Percentiles rank a stretch among this genome's conserved stretches.
phyloP scores from a whole-genome alignment of 2,888 invertebrate species.

The Drosophila incognita region DNA sequence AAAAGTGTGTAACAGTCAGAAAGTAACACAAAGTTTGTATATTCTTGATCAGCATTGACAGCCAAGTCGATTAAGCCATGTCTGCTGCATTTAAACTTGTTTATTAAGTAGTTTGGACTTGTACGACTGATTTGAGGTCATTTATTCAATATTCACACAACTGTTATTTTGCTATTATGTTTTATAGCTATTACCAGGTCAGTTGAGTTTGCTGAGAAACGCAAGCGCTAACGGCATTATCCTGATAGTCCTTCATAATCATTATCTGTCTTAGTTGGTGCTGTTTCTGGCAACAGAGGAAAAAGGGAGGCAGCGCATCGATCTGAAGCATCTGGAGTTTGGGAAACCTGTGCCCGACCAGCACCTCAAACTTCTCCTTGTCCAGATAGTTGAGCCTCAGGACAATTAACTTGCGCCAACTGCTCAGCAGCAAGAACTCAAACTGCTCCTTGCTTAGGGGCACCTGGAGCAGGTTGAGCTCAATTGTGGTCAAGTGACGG shows the following conservation, averaged over 20 bases:
- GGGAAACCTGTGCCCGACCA: constrained; percentile 51
- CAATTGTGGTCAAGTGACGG: constrained; percentile 39
- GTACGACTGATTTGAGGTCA: not conserved
- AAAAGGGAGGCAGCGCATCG: constrained; percentile 65
- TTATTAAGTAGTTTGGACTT: not conserved
- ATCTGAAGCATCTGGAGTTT: constrained; percentile 56
- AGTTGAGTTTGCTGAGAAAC: constrained; percentile 7
- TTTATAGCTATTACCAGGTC: constrained; percentile 13
- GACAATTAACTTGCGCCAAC: constrained; percentile 24
- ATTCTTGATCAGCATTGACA: not conserved
- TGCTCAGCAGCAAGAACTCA: constrained; percentile 35
- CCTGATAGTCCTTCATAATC: not conserved
- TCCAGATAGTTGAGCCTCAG: constrained; percentile 49
- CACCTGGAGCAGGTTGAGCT: constrained; percentile 58
- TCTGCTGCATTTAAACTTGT: not conserved
- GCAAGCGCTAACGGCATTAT: constrained; percentile 3
- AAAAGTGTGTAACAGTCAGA: not conserved
- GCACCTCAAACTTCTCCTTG: constrained; percentile 47
- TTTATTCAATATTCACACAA: not conserved
- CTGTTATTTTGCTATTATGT: not conserved
- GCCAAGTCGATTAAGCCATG: not conserved
- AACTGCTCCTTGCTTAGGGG: constrained; percentile 44
- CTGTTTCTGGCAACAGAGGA: constrained; percentile 38
- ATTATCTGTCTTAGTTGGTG: constrained; percentile 40
- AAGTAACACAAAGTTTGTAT: not conserved